Percentiles rank a stretch among this genome's conserved stretches.
Evolutionary conservation across 2,113 vertebrate species (phyloP).

Genomic region (Cheirogaleus medius): DNA sequence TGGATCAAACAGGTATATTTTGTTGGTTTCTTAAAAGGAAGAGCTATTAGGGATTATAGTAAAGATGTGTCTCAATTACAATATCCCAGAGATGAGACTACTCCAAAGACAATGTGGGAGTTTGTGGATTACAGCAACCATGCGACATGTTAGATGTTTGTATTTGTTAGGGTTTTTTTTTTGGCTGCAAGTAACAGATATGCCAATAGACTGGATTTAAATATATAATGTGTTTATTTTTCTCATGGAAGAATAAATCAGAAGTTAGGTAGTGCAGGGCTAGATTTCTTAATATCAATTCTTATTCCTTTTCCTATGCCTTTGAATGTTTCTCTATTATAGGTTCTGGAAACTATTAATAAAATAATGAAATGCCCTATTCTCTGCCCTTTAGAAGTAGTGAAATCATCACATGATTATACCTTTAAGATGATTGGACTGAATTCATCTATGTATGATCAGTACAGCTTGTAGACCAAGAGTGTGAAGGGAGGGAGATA

Average conservation of each 20-base stretch:
- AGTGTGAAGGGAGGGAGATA: not conserved
- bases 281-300: not conserved
- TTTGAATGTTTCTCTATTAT: not conserved
- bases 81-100: not conserved
- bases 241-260: not conserved
- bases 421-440: not conserved
- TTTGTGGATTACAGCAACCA: rapidly evolving
- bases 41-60: not conserved
- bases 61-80: not conserved
- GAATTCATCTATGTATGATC: not conserved
- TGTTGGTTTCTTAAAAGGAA: not conserved
- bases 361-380: not conserved
- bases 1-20: not conserved
- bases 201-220: not conserved
- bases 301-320: not conserved
- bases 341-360: not conserved
- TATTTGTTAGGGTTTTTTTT: not conserved
- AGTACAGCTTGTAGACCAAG: not conserved
- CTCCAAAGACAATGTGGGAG: not conserved
- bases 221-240: not conserved
- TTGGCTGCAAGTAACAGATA: not conserved
- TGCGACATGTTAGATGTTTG: not conserved
- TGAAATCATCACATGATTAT: not conserved
- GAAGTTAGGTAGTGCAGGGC: not conserved
- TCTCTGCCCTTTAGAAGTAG: not conserved